Conservation (phyloP, 2,113 vertebrate species). For the Menidia beryllina region DNA sequence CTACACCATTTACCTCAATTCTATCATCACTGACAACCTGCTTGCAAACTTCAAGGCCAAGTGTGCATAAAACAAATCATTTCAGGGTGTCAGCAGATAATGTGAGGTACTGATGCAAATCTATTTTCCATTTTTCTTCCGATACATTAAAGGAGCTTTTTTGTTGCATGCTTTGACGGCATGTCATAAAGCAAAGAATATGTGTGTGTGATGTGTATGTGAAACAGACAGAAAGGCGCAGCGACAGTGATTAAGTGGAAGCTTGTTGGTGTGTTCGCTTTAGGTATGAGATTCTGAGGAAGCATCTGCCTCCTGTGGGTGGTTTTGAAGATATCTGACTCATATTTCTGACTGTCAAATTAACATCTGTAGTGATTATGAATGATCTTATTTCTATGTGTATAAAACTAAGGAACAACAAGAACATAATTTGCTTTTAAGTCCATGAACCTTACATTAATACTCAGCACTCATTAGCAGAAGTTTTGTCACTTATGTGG, state of each 20-base stretch:
- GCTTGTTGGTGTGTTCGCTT: conserved; percentile 63
- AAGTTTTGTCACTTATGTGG: neutral
- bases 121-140: conserved; percentile 80
- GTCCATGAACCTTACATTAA: conserved; percentile 14
- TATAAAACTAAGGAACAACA: neutral
- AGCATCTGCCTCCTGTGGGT: conserved; percentile 40
- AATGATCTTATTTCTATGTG: conserved; percentile 35
- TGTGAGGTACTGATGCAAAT: conserved; percentile 82
- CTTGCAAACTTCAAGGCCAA: conserved; percentile 82
- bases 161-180: conserved; percentile 73
- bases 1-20: conserved; percentile 83
- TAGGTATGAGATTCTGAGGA: conserved; percentile 52
- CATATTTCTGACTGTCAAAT: conserved; percentile 38
- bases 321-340: conserved; percentile 50
- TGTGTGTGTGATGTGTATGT: conserved; percentile 57
- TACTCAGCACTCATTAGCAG: neutral
- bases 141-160: conserved; percentile 81
- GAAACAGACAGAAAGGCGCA: conserved; percentile 40
- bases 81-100: conserved; percentile 84
- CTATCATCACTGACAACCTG: conserved; percentile 85
- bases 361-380: conserved; percentile 33
- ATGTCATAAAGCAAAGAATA: conserved; percentile 70
- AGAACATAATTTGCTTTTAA: conserved; percentile 27
- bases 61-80: conserved; percentile 85
- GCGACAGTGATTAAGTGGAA: conserved; percentile 59